Percentiles rank a stretch among this genome's conserved stretches.
These are phyloP conservation scores for Choloepus hoffmanni DNA, from an alignment of 2,113 vertebrate genomes.

Conservation along the genomic window DNA sequence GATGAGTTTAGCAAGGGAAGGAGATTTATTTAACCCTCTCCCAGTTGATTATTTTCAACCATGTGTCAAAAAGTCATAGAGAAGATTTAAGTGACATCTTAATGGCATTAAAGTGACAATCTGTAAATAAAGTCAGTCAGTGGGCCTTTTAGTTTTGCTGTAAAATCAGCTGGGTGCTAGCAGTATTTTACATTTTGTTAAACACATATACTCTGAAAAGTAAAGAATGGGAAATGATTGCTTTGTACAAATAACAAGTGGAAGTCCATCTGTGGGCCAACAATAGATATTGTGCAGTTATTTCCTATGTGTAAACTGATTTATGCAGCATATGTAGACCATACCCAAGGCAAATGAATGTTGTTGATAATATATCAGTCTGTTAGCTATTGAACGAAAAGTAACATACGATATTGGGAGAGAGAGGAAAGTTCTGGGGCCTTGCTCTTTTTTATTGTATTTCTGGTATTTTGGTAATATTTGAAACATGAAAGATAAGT, in stretches of 20 bases:
- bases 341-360: constrained; percentile 64
- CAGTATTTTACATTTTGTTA: neutral
- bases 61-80: neutral
- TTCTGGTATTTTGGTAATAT: neutral
- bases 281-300: constrained; percentile 75
- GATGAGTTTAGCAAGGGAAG: neutral
- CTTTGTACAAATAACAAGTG: constrained; percentile 66
- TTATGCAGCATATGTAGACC: constrained; percentile 26
- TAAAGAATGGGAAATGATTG: constrained; percentile 72
- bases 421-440: neutral
- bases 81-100: neutral
- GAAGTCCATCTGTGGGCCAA: constrained; percentile 71
- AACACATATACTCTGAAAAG: constrained; percentile 36
- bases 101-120: neutral
- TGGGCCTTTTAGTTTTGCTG: neutral
- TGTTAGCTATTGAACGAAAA: constrained; percentile 32
- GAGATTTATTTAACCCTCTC: neutral
- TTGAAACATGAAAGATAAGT: neutral
- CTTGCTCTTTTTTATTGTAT: neutral
- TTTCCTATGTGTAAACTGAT: constrained; percentile 80
- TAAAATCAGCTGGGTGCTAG: neutral
- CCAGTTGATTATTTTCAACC: neutral
- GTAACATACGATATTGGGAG: neutral
- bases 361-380: constrained; percentile 68
- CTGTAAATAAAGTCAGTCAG: neutral